These are phyloP conservation scores for Drosophila truncata DNA, from an alignment of 1,140 invertebrate genomes.

Conservation along the genomic window DNA sequence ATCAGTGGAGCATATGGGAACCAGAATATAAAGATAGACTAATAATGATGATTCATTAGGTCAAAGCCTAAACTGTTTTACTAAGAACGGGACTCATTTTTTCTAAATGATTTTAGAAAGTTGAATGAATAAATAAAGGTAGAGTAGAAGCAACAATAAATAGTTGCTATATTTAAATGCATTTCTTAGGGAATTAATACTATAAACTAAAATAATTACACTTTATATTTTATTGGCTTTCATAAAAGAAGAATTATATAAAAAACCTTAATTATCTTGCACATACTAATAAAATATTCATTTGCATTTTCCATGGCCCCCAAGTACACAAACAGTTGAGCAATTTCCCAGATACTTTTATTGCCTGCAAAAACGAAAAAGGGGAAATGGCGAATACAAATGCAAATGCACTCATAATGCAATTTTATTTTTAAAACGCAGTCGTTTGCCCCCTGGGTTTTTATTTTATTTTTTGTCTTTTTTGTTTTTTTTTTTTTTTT, in stretches of 20 bases:
- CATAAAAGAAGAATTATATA: slow-evolving; percentile 10
- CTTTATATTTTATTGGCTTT: background rate
- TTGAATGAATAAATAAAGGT: background rate
- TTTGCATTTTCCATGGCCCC: slow-evolving; percentile 11
- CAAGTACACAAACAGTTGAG: slow-evolving; percentile 25
- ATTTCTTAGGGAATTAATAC: background rate
- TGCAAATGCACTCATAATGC: slow-evolving; percentile 73
- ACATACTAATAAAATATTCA: slow-evolving; percentile 26
- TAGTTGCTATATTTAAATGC: too few relatives aligned
- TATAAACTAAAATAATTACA: background rate
- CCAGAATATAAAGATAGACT: slow-evolving; percentile 20
- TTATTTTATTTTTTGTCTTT: slow-evolving; percentile 25
- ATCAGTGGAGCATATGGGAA: slow-evolving; percentile 7
- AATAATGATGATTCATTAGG: slow-evolving; percentile 23
- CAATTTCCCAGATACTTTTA: slow-evolving; percentile 5
- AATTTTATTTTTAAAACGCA: slow-evolving; percentile 81
- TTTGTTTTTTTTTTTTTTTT: slow-evolving; percentile 20
- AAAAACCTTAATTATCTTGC: slow-evolving; percentile 2
- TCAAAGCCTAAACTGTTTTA: background rate
- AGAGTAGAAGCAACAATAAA: too few relatives aligned
- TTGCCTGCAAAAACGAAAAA: slow-evolving; percentile 24
- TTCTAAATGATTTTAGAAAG: slow-evolving; percentile 30
- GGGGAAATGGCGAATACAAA: slow-evolving; percentile 57
- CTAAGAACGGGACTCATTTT: background rate
- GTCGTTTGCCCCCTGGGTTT: slow-evolving; percentile 37